phyloP scores from a whole-genome alignment of 2,888 invertebrate genomes.

The Nephrocerus scutellatus region DNA sequence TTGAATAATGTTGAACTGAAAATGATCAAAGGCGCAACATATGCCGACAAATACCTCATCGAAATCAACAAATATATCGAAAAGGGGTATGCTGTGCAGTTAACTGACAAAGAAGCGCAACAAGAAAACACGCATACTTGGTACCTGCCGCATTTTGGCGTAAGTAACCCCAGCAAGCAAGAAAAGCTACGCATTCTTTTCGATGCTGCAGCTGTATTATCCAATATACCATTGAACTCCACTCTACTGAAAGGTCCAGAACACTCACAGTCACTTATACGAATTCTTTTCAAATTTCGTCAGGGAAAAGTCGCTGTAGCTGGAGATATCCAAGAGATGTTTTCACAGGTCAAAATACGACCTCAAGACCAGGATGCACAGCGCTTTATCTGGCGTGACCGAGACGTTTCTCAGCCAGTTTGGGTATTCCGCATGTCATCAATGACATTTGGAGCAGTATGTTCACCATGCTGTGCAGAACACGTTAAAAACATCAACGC shows the following conservation, averaged over 20 bases:
- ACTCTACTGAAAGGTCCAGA: conserved; percentile 29
- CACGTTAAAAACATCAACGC: conserved; percentile 31
- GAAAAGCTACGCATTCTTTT: conserved; percentile 29
- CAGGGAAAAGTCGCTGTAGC: conserved; percentile 26
- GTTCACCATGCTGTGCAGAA: conserved; percentile 29
- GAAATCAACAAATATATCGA: conserved; percentile 18
- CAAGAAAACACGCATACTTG: conserved; percentile 2
- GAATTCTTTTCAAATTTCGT: conserved; percentile 30
- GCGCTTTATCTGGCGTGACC: conserved; percentile 18
- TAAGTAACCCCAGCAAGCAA: conserved; percentile 24
- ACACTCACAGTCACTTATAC: conserved; percentile 26
- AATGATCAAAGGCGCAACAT: conserved; percentile 13
- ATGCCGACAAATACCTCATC: conserved; percentile 10
- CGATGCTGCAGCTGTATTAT: conserved; percentile 30
- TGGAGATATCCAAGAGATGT: conserved; percentile 37
- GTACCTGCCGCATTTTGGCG: conserved; percentile 25
- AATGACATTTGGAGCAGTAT: conserved; percentile 18
- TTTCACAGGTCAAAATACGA: conserved; percentile 28
- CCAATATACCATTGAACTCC: conserved; percentile 27
- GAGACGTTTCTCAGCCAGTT: conserved; percentile 1
- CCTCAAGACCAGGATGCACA: conserved; percentile 27
- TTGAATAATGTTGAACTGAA: conserved; percentile 14
- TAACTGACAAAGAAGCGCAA: conserved; percentile 1
- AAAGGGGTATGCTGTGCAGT: conserved; percentile 13
- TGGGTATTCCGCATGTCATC: conserved; percentile 11